phyloP scores from a whole-genome alignment of 2,797 vertebrate genomes.

The Odontamblyopus rebecca region DNA sequence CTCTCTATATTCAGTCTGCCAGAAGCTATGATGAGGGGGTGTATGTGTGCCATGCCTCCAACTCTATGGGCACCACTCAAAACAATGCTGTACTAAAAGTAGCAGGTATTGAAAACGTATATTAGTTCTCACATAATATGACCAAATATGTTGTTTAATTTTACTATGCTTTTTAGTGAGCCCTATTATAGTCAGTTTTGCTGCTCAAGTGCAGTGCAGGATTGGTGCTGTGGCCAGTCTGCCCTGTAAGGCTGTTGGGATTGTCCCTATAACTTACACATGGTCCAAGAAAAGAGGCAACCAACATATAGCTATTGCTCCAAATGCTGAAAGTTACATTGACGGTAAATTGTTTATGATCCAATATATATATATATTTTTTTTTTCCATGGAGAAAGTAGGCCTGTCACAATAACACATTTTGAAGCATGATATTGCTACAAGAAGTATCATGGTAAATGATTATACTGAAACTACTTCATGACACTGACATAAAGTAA shows the following conservation, averaged over 20 bases:
- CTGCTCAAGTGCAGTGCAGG: conserved; percentile 52
- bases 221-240: conserved; percentile 59
- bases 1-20: conserved; percentile 73
- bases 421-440: too few relatives aligned
- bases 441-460: too few relatives aligned
- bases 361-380: too few relatives aligned
- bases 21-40: conserved; percentile 75
- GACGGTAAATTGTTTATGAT: conserved; percentile 55
- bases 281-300: conserved; percentile 62
- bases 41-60: conserved; percentile 76
- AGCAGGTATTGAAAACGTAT: conserved; percentile 62
- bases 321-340: conserved; percentile 31
- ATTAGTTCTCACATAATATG: background rate
- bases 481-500: too few relatives aligned
- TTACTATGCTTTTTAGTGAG: conserved; percentile 56
- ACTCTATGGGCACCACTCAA: conserved; percentile 62
- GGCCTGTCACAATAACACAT: too few relatives aligned
- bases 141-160: background rate
- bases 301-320: conserved; percentile 25
- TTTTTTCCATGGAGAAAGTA: background rate
- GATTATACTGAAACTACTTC: too few relatives aligned
- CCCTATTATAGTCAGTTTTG: conserved; percentile 70
- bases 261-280: conserved; percentile 71
- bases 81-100: conserved; percentile 67
- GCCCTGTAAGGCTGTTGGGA: conserved; percentile 74